A percentile compares a stretch with the other conserved stretches of the same genome.
These are phyloP conservation scores for Chaitophorus viminalis DNA, from an alignment of 2,888 invertebrate species.

Conservation along the genomic window DNA sequence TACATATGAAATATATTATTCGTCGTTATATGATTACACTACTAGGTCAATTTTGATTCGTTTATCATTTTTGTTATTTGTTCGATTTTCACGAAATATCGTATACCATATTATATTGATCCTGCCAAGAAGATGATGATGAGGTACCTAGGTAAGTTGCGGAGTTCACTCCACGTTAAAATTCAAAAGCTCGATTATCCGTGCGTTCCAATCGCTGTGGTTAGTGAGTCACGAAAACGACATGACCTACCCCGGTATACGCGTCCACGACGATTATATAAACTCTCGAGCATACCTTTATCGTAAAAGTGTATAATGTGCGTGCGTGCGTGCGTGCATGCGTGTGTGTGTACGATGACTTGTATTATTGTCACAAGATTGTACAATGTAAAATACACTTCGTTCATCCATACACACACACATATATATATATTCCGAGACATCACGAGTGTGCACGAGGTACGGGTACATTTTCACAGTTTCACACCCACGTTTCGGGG, in stretches of 20 bases:
- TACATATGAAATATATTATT: no score
- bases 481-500: conserved; percentile 39
- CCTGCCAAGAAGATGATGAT: no score
- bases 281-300: no score
- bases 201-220: not conserved
- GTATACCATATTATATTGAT: no score
- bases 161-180: no score
- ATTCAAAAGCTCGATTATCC: not conserved
- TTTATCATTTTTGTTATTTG: no score
- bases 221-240: not conserved
- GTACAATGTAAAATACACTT: not conserved
- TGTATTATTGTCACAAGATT: not conserved
- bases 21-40: no score
- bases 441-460: not conserved
- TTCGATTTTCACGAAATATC: not conserved
- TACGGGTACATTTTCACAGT: conserved; percentile 11
- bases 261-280: not conserved
- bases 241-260: not conserved
- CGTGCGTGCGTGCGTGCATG: no score
- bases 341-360: not conserved
- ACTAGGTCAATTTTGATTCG: no score
- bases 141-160: no score
- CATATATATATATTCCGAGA: not conserved
- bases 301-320: no score
- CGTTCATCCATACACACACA: not conserved